These are phyloP conservation scores for Atractosteus spatula DNA, from an alignment of 2,113 vertebrate genomes.

Conservation along the genomic window DNA sequence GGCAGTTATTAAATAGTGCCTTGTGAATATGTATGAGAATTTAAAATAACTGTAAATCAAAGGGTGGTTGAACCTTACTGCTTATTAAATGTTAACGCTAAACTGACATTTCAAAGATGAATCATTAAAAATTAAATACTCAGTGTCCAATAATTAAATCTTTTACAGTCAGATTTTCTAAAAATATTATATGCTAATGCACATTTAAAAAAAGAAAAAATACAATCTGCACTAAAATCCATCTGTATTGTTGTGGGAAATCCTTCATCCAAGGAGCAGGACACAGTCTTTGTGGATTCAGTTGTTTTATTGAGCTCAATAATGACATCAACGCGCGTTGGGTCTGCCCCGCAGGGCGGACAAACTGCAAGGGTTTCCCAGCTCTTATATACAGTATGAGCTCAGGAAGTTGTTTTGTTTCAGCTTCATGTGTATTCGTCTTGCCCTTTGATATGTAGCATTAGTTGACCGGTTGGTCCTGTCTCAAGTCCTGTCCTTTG, in stretches of 20 bases:
- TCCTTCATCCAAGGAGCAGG: no score
- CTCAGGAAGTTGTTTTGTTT: no score
- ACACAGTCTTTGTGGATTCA: no score
- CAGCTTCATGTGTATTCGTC: no score
- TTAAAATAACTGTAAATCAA: constrained; percentile 2
- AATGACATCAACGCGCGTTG: no score
- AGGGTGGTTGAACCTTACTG: constrained; percentile 8
- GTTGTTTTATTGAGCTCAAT: no score
- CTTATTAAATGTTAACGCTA: constrained; percentile 20
- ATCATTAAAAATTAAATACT: constrained; percentile 13
- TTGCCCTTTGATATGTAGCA: no score
- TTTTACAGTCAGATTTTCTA: neutral
- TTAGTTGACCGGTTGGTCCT: no score
- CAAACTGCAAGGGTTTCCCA: no score
- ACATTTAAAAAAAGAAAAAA: neutral
- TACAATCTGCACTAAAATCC: neutral
- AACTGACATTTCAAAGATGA: constrained; percentile 9
- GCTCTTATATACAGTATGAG: no score
- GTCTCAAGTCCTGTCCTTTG: no score
- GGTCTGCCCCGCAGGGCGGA: no score
- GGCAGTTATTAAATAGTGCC: neutral
- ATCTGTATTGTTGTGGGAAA: neutral
- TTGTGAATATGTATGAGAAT: constrained; percentile 16
- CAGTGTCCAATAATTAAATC: neutral
- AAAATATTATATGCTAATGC: neutral